phyloP scores from a whole-genome alignment of 2,797 vertebrate species.

The Gambelia wislizenii region DNA sequence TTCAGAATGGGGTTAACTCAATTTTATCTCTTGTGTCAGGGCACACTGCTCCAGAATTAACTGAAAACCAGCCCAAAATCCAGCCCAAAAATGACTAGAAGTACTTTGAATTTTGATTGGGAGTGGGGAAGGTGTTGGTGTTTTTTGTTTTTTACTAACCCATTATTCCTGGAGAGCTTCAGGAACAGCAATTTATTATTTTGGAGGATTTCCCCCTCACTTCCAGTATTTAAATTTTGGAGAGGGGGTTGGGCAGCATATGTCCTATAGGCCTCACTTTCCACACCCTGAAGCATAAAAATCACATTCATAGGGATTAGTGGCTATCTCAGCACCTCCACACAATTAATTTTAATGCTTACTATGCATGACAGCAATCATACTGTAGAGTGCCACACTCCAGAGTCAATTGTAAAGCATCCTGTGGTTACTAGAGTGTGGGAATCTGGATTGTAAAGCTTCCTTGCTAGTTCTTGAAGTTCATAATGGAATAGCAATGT shows the following conservation, averaged over 20 bases:
- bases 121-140: too few species aligned
- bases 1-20: background rate
- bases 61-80: too few species aligned
- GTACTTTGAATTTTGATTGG: too few species aligned
- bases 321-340: background rate
- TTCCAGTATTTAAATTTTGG: too few species aligned
- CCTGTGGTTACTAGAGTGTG: background rate
- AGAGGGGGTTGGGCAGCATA: too few species aligned
- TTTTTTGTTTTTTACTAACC: too few species aligned
- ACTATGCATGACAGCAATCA: background rate
- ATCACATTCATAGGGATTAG: background rate
- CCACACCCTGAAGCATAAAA: background rate
- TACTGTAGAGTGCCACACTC: background rate
- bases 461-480: background rate
- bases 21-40: too few species aligned
- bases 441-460: background rate
- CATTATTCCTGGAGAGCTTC: too few species aligned
- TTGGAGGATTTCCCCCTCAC: too few species aligned
- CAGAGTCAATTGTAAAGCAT: background rate
- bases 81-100: too few species aligned
- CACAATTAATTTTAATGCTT: background rate
- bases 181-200: too few species aligned
- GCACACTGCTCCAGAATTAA: background rate
- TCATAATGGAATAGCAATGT: background rate
- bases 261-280: too few species aligned